Conservation (phyloP, 2,113 vertebrate genomes). For the Micronycteris hirsuta region DNA sequence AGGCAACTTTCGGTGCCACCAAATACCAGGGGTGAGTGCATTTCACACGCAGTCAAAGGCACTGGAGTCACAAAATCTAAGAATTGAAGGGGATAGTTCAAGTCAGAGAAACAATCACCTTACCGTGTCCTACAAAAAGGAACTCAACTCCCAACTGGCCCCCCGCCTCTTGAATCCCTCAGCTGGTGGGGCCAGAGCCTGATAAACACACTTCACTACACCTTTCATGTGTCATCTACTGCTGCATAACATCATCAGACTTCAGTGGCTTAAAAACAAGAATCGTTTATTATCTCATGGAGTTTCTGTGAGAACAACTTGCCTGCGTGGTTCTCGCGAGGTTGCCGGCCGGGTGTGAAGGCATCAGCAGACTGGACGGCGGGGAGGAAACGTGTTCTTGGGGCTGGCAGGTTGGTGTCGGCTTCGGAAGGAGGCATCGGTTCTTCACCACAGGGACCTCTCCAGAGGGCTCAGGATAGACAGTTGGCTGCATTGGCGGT, state of each 20-base stretch:
- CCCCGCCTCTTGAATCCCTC: background rate
- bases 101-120: background rate
- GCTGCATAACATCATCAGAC: fast-evolving
- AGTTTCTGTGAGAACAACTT: background rate
- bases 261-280: too few relatives aligned
- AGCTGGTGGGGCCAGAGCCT: fast-evolving
- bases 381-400: background rate
- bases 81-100: background rate
- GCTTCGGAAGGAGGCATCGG: background rate
- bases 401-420: fast-evolving
- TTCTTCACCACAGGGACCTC: fast-evolving
- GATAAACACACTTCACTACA: fast-evolving
- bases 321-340: too few relatives aligned
- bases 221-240: fast-evolving
- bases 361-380: fast-evolving
- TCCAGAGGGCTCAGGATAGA: background rate
- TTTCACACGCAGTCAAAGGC: background rate
- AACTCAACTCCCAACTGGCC: background rate
- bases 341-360: fast-evolving
- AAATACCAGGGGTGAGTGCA: background rate
- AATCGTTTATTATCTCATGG: too few relatives aligned
- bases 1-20: background rate
- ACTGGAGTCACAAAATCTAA: background rate
- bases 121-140: background rate
- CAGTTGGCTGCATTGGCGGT: fast-evolving